Base-by-base conservation (phyloP, 2,888 invertebrate species). In the Agonopterix arenella region DNA sequence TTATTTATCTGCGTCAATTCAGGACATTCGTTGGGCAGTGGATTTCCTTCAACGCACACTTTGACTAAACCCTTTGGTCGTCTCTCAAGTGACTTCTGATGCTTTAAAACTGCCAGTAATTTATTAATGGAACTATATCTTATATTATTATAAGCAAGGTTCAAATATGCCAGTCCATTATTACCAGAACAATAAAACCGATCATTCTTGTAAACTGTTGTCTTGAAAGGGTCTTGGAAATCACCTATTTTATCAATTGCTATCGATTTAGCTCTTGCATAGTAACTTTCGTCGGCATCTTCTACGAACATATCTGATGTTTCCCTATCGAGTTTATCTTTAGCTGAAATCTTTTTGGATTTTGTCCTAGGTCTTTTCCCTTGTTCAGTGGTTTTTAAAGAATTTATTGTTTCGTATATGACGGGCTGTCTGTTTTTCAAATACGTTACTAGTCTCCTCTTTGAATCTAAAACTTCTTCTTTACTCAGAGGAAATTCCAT, bases 221-320 rank as follows among this genome's bases (percentile, higher is more conserved):
- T 70, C 18, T 79, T 66, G 0, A 41, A 82, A 0, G 80, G 75
- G 52, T 81, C 76, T 1, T 43, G 49, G 40, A 70, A 79, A 0
- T 58, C 51, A 0, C 72, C 76, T 0, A 81, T 4, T 1, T 41
- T 42, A 8, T 43, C 58, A 2, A 69, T 59, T 1, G 66, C 73
- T 3, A 71, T 52, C 0, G 5, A 2, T 10, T 59, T 44, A 1
- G 80, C 80, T 56, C 59, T 76, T 0, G 74, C 37, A 8, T 9
- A 73, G 2, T 62, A 53, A 1, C 64, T 52, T 0, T 51, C 37
- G 10, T 76, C 69, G 0, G 63, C 11, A 0, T 56, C 9, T 10
- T 67, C 68, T 1, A 53, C 49, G 1, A 66, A 46, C 0, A 59
- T 68, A 2, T 57, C 11, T 0, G 68, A 66, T 0, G 36, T 8